These are phyloP conservation scores for Momotus momota DNA, from an alignment of 2,797 vertebrate genomes.

Conservation along the genomic window DNA sequence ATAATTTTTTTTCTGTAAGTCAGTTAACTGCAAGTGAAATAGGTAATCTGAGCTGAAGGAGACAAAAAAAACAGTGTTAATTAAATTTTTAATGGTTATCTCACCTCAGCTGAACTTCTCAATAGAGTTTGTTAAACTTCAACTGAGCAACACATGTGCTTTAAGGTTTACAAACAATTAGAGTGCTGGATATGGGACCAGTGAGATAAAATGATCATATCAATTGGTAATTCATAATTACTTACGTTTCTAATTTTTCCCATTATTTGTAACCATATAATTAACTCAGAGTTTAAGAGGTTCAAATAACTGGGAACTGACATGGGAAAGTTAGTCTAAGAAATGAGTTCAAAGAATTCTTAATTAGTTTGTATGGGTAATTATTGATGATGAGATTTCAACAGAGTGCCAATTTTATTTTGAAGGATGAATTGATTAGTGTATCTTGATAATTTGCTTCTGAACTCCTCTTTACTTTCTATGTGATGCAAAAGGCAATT, in stretches of 20 bases:
- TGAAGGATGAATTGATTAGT: not conserved
- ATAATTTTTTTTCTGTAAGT: not conserved
- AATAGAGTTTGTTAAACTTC: not conserved
- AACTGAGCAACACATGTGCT: not conserved
- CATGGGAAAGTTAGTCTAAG: not conserved
- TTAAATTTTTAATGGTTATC: slow-evolving; percentile 44
- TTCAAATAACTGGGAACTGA: not conserved
- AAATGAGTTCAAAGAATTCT: not conserved
- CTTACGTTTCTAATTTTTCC: not conserved
- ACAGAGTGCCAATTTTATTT: not conserved
- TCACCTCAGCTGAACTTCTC: slow-evolving; percentile 17
- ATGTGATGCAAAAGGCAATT: not conserved
- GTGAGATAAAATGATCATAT: not conserved
- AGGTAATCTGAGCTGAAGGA: slow-evolving; percentile 22
- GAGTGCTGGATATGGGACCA: not conserved
- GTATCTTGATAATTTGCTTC: not conserved
- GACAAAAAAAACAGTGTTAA: slow-evolving; percentile 8
- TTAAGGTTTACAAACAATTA: slow-evolving; percentile 2
- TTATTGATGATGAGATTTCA: slow-evolving; percentile 26
- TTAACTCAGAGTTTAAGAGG: not conserved
- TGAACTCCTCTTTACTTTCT: slow-evolving; percentile 1
- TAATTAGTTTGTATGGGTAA: slow-evolving; percentile 1
- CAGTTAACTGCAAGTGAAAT: not conserved
- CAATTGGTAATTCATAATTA: not conserved
- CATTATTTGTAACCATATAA: not conserved